phyloP scores from a whole-genome alignment of 2,888 invertebrate genomes.

The Campoplex nolae region DNA sequence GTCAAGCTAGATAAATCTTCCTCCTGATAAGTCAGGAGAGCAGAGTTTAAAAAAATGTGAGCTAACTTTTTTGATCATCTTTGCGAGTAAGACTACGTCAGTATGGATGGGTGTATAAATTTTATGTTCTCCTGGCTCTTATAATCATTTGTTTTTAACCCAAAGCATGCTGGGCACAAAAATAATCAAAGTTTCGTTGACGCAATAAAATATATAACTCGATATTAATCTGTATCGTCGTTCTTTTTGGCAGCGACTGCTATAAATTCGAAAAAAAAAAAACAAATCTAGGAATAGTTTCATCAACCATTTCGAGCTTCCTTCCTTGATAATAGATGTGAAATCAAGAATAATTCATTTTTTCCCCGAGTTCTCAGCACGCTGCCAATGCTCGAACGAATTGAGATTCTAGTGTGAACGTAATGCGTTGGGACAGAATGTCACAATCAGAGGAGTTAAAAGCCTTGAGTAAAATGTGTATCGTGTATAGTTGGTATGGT shows the following conservation, averaged over 20 bases:
- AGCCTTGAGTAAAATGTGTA: conserved; percentile 68
- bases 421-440: conserved; percentile 7
- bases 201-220: not conserved
- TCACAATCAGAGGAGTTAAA: conserved; percentile 39
- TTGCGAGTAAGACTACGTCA: not conserved
- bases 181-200: not conserved
- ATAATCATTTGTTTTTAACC: not conserved
- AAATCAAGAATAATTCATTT: conserved; percentile 54
- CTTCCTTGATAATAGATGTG: conserved; percentile 26
- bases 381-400: conserved; percentile 25
- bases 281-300: not conserved
- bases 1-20: not conserved
- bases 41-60: not conserved
- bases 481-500: not conserved
- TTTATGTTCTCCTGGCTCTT: not conserved
- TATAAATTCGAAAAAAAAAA: not conserved
- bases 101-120: not conserved
- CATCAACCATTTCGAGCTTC: conserved; percentile 4
- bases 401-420: conserved; percentile 46
- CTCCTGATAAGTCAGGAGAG: conserved; percentile 12
- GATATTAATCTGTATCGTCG: not conserved
- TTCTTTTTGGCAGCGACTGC: not conserved
- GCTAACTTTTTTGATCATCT: conserved; percentile 3
- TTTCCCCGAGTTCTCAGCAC: not conserved
- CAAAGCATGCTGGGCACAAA: not conserved